Base-by-base conservation (phyloP, 2,797 vertebrate genomes). In the Tolypeutes matacus region DNA sequence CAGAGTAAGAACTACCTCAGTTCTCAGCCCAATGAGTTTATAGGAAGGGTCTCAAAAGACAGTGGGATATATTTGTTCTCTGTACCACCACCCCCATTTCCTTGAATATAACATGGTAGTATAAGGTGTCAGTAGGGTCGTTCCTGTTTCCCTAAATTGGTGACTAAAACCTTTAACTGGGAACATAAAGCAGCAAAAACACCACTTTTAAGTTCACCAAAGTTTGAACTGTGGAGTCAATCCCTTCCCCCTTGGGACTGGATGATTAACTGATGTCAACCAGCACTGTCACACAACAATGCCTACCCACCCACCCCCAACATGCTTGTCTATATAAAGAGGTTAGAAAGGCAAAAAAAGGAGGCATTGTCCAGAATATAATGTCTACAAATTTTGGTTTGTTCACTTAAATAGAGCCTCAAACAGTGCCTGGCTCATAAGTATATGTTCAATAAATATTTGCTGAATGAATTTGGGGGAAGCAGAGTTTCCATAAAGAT, bases 61-160 rank as follows among this genome's bases (percentile, higher is more conserved):
- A 62, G 3, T 49, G 56, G n/a, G 65, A n/a, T 67, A 2, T 34
- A 77, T 75, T 86, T 94, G 36, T 95, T 91, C 85, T 88, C 69
- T 77, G 27, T 34, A 4, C 20, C 56, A 56, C 56, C 56, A 21
- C 56, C 27, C 36, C 36, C 29, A 20, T 36, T 51, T 81, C 39
- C 69, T 62, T 92, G 25, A 53, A 46, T 65, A 53, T 53, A 82
- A 95, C 39, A 87, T 60, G 36, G 69, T 23, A 88, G 46, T 58
- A 42, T 12, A 93, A 56, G 34, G 39, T 82, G 17, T 93, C 78
- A 87, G n/a, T 39, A 75, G 31, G 7, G 20, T 49, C 29, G 67
- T 86, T 86, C 46, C 21, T 62, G 2, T 82, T 91, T 76, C 62
- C 67, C 49, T 86, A 70, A 49, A 34, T 58, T 15, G 5, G 25